Evolutionary conservation across 2,888 invertebrate species (phyloP).

Genomic region (Drosophila paramelanica): DNA sequence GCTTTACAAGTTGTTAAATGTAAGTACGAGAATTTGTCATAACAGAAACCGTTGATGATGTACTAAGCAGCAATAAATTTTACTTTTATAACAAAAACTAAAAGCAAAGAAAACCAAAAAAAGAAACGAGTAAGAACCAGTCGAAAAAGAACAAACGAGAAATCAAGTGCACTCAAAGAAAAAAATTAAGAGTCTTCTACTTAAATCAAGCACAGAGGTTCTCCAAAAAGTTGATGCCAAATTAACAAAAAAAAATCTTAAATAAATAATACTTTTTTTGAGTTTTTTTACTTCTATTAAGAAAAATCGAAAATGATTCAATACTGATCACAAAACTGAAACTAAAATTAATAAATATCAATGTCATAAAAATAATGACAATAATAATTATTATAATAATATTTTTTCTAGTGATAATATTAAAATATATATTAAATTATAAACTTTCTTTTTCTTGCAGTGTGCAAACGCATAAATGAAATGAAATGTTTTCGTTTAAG

Average conservation of each 20-base stretch:
- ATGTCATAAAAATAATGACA: too few species aligned
- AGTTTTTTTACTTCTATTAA: too few species aligned
- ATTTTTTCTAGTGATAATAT: too few species aligned
- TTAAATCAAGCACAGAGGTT: background rate
- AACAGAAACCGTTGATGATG: conserved; percentile 65
- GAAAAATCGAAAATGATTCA: too few species aligned
- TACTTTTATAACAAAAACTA: conserved; percentile 71
- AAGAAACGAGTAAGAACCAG: conserved; percentile 17
- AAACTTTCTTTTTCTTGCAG: background rate
- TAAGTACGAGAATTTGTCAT: conserved; percentile 68
- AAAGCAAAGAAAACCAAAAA: conserved; percentile 32
- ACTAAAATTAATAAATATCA: too few species aligned
- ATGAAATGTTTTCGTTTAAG: conserved; percentile 47
- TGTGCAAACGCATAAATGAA: conserved; percentile 21
- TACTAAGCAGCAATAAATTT: conserved; percentile 74
- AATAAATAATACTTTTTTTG: too few species aligned
- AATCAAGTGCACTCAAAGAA: conserved; percentile 44
- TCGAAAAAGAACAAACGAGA: conserved; percentile 58
- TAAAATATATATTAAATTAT: too few species aligned
- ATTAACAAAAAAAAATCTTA: too few species aligned
- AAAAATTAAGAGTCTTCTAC: background rate
- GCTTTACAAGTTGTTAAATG: conserved; percentile 74
- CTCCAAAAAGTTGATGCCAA: too few species aligned
- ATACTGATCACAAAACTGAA: too few species aligned
- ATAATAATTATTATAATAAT: too few species aligned